A percentile compares a stretch with the other conserved stretches of the same genome.
phyloP scores from a whole-genome alignment of 2,888 invertebrate genomes.

The Eudemis profundana region DNA sequence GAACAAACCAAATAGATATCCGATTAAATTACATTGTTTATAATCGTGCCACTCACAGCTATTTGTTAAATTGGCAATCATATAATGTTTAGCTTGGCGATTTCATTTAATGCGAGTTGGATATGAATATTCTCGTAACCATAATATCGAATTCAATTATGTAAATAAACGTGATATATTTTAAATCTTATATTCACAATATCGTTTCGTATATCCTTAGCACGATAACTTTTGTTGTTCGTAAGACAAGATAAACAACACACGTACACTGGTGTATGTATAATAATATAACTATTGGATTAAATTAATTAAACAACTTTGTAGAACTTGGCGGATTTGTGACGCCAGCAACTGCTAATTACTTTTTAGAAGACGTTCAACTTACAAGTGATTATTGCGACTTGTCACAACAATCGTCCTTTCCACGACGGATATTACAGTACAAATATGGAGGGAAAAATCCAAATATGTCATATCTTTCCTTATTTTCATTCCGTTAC shows the following conservation, averaged over 20 bases:
- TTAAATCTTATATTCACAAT: too few species aligned
- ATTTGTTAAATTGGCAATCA: conserved; percentile 5
- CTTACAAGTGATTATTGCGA: too few species aligned
- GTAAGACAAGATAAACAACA: background rate
- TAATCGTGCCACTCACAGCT: background rate
- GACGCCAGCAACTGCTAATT: conserved; percentile 19
- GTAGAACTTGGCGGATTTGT: conserved; percentile 16
- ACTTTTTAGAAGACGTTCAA: conserved; percentile 16
- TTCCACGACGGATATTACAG: background rate
- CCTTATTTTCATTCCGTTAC: background rate
- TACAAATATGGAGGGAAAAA: background rate
- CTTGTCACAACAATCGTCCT: conserved; percentile 8
- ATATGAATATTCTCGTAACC: background rate
- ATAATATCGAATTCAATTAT: background rate
- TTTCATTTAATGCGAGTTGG: background rate
- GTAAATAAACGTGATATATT: too few species aligned
- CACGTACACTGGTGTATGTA: background rate
- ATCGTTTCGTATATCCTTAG: background rate
- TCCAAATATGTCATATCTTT: background rate
- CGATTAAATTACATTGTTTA: background rate
- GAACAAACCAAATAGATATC: background rate
- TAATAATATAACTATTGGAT: background rate
- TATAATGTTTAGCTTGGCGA: background rate
- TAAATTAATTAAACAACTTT: conserved; percentile 35
- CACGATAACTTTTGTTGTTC: conserved; percentile 1